phyloP scores from a whole-genome alignment of 2,797 vertebrate species.

The Lepilemur ruficaudatus region DNA sequence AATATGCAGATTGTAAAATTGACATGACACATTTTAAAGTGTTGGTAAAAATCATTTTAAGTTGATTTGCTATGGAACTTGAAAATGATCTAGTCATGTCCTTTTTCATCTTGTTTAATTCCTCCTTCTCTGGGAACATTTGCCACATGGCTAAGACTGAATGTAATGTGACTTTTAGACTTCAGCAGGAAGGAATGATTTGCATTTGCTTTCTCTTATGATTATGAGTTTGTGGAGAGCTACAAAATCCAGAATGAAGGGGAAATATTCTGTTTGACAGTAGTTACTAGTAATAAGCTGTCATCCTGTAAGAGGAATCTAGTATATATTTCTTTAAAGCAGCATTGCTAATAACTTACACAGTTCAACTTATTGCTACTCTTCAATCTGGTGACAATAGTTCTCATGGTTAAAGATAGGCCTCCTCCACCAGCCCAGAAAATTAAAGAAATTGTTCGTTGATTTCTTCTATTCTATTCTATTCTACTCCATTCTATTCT shows the following conservation, averaged over 20 bases:
- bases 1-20: background rate
- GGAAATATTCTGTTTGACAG: constrained; percentile 31
- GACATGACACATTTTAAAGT: background rate
- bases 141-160: background rate
- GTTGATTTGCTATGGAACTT: background rate
- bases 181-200: constrained; percentile 25
- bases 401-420: constrained; percentile 47
- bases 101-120: constrained; percentile 35
- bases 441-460: constrained; percentile 58
- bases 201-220: constrained; percentile 44
- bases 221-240: constrained; percentile 27
- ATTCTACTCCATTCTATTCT: background rate
- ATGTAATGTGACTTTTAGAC: background rate
- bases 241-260: constrained; percentile 26
- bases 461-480: constrained; percentile 54
- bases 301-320: constrained; percentile 54
- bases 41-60: constrained; percentile 13
- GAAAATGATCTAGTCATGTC: background rate
- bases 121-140: background rate
- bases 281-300: constrained; percentile 23
- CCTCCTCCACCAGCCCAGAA: background rate
- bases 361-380: background rate
- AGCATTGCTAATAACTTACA: constrained; percentile 40
- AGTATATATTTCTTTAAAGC: constrained; percentile 64
- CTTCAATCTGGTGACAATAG: constrained; percentile 36